Base-by-base conservation (phyloP, 2,797 vertebrate species). In the Selene dorsalis region DNA sequence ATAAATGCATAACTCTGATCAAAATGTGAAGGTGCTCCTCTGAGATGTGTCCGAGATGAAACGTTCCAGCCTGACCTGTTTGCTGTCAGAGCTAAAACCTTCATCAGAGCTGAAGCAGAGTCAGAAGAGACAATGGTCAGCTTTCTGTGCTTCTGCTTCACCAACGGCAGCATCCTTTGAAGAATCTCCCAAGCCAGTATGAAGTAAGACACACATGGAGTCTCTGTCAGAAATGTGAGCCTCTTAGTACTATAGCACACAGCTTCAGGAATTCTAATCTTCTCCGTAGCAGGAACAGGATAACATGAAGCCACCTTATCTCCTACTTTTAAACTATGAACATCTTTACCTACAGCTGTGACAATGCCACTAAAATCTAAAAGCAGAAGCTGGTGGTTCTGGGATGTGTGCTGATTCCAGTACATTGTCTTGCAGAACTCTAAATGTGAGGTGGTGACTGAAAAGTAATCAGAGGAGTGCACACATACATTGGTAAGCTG, bases 381-480 rank as follows among this genome's bases (percentile, higher is more conserved):
- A 80, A 93, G 95, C 50, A 97, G 67, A 77, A 97, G 91, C 2
- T 87, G 77, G 26, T 97, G 94, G 61, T 91, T 95, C 12, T 92
- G 91, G 56, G 82, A 80, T 0, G 80, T 55, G 26, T 95, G 86
- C n/a, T 93, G 91, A 82, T 89, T 94, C 96, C 96, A 97, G 20
- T 97, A 97, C 10, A 97, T 58, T 0, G 95, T 93, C 30, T 90
- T 90, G 13, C 95, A 94, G 78, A 93, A 96, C 50, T 70, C 88
- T 22, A 90, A 66, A 72, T 95, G 95, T 18, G 95, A 95, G 69
- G 89, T 24, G 56, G 90, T 96, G 77, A 96, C 82, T 32, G 96
- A 95, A 86, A 95, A 97, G 88, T 95, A 97, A 87, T 97, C 96
- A 4, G 95, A 95, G 9, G 96, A 95, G 87, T 98, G 96, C 39